Evolutionary conservation across 2,888 invertebrate species (phyloP), one percentile per base, ranked within the genome.

Genomic region (Tachina lurida): DNA sequence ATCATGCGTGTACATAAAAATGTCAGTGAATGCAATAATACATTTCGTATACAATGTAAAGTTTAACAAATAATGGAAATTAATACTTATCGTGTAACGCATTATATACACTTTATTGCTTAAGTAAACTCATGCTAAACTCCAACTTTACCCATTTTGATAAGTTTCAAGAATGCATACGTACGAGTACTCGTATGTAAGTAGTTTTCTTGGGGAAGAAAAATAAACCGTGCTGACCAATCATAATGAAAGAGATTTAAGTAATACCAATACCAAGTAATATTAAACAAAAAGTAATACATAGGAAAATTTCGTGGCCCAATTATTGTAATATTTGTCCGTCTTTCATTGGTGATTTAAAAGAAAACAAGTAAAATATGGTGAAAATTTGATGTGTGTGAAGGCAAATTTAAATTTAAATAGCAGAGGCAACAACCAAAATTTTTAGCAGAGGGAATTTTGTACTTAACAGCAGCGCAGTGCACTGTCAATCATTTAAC

Each of bases 91-190:
- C n/a, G 52, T 78, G 63, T 71, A 77, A 82, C 82, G 71, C 71
- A 76, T 82, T 82, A 82, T 71, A 10, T 43, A 52, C 76, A 75
- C 63, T 62, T 82, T 70, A 76, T 71, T 82, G 76, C 76, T 58
- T 63, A 71, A 71, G 76, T 76, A 71, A 82, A 65, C 52, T 63
- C 65, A 65, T 58, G 43, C 49, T 68, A 74, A 81, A 67, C 74
- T 74, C 60, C 67, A 74, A 45, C 67, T 67, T 81, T 74, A 81
- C 52, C 67, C 49, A 67, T 60, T 68, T 45, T 67, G 74, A 43
- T 60, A 17, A 39, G 74, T 67, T 74, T 52, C 43, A 58, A 41
- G 13, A 74, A 80, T 67, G 65, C 73, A 65, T 70, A 31, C 7
- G 4, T 4, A 31, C 4, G n/a, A n/a, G n/a, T n/a, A n/a, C n/a